Evolutionary conservation across 2,797 vertebrate genomes (phyloP).

Genomic region (Menidia menidia): DNA sequence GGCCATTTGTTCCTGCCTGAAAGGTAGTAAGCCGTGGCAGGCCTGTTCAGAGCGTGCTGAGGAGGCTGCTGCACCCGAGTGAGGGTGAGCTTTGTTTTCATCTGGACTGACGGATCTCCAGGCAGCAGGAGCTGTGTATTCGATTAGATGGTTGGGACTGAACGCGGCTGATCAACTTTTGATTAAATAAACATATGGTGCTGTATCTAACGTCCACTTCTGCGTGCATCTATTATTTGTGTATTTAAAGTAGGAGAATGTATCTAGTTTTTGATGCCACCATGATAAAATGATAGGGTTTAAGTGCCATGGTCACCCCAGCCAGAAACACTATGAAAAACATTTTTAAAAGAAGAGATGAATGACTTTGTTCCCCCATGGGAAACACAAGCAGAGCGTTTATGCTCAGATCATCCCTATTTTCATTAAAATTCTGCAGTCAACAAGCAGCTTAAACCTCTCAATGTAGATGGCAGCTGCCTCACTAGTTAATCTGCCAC

Average conservation of each 20-base stretch:
- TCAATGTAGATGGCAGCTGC: not conserved
- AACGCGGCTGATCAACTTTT: constrained; percentile 54
- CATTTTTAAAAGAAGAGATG: not conserved
- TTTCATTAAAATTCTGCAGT: not conserved
- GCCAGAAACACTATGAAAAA: not conserved
- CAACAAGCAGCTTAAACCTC: not conserved
- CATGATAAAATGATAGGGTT: not conserved
- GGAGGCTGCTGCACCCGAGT: constrained; percentile 4
- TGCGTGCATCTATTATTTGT: constrained; percentile 30
- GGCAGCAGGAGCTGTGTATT: constrained; percentile 8
- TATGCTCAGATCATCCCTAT: not conserved
- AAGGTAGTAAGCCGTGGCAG: constrained; percentile 14
- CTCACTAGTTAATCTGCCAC: not conserved
- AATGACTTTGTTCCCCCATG: not conserved
- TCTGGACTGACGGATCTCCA: not conserved
- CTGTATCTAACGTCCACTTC: constrained; percentile 35
- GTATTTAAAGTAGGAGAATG: constrained; percentile 7
- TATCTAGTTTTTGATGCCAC: not conserved
- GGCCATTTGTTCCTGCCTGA: constrained; percentile 28
- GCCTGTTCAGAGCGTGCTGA: constrained; percentile 15
- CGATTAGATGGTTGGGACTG: constrained; percentile 10
- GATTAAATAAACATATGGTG: constrained; percentile 49
- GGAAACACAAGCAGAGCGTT: too few relatives aligned
- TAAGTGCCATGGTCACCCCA: not conserved
- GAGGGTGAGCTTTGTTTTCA: constrained; percentile 18